Evolutionary conservation across 1,140 invertebrate genomes (phyloP), one percentile per base, ranked within the genome.

Genomic region (Brachionus rubens): DNA sequence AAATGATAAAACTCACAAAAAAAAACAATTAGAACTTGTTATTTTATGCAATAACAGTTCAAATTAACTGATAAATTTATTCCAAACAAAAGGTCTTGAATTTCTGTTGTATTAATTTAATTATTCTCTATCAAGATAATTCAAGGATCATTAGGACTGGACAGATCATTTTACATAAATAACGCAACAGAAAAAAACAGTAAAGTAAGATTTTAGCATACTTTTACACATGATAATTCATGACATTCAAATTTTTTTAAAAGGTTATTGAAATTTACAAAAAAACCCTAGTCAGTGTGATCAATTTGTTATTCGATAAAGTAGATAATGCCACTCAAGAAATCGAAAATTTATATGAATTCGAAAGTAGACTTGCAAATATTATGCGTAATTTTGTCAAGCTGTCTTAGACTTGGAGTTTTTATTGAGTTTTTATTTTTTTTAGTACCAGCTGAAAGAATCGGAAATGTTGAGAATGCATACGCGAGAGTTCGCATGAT

Each of bases 91-190:
- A n/a, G n/a, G n/a, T n/a, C n/a, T n/a, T n/a, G n/a, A n/a, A n/a
- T n/a, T n/a, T n/a, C n/a, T n/a, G n/a, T n/a, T n/a, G n/a, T n/a
- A n/a, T n/a, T n/a, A n/a, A n/a, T 50, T 50, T 24, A 16, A 21
- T 50, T 21, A 54, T 43, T 47, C 21, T 65, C 30, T 65, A 14
- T 24, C 1, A 67, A 70, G 68, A 72, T 72, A 10, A 72, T 72
- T 9, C 68, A 72, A 72, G 68, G 68, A 33, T 48, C 68, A 12
- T 54, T 72, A 24, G 68, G 68, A 16, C 46, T 72, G 16, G 68
- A 72, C n/a, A 19, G 68, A 10, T 72, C 68, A 48, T 72, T 50
- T 72, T 72, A 72, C 33, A 72, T 72, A n/a, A 72, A 72, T 12
- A 54, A 48, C 33, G 33, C 46, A 33, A 40, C 43, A n/a, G 68